These are phyloP conservation scores for Pangasius larnaudii DNA, from an alignment of 2,797 vertebrate genomes.

Conservation along the genomic window DNA sequence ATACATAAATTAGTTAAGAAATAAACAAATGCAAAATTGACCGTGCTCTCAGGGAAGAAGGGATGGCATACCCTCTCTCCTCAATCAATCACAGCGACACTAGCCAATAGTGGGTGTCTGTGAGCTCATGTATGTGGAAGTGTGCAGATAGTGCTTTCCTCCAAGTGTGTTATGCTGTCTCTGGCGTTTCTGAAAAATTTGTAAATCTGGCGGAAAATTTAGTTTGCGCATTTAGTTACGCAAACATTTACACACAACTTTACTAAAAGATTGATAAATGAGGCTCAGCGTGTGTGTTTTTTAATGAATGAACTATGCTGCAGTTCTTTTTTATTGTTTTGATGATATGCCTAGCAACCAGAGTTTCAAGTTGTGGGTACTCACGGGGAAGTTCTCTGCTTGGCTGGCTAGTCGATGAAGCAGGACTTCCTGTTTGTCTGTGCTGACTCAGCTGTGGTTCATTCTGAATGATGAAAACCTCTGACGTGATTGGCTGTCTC, in stretches of 20 bases:
- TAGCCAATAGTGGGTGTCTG: neutral
- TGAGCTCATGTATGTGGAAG: neutral
- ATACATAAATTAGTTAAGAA: neutral
- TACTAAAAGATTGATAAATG: neutral
- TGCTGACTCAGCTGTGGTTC: conserved; percentile 29
- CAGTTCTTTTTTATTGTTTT: neutral
- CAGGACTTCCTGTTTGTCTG: conserved; percentile 21
- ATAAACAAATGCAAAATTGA: neutral
- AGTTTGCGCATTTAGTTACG: neutral
- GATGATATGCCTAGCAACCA: neutral
- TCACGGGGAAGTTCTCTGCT: conserved; percentile 47
- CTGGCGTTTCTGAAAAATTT: neutral
- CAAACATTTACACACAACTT: neutral
- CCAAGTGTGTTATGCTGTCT: too few species aligned
- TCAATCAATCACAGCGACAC: neutral
- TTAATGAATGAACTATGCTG: neutral
- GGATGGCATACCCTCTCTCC: neutral
- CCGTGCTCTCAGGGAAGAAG: neutral
- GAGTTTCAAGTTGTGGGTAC: conserved; percentile 2
- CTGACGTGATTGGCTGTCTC: conserved; percentile 17
- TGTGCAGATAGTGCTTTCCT: neutral
- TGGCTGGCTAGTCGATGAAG: conserved; percentile 40
- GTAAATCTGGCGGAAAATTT: neutral
- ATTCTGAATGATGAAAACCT: conserved; percentile 36
- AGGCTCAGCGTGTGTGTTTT: too few species aligned